A percentile compares a stretch with the other conserved stretches of the same genome.
Conservation (phyloP, 1,140 invertebrate species). For the Riptortus pedestris region DNA sequence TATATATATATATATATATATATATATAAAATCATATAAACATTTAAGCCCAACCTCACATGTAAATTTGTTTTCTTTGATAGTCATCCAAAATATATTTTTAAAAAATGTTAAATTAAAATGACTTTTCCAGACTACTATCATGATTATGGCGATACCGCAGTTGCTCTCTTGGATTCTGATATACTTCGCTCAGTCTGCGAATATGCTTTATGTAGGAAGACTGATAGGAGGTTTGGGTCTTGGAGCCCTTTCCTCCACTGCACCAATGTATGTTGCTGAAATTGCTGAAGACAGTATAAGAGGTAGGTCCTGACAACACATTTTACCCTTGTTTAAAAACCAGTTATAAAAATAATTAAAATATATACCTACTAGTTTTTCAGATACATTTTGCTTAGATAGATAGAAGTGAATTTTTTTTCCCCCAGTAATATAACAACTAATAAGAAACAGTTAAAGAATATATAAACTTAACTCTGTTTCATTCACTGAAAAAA, state of each 20-base stretch:
- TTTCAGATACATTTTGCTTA: neutral
- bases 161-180: slow-evolving; percentile 65
- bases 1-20: too few species aligned
- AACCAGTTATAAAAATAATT: neutral
- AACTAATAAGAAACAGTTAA: neutral
- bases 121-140: too few species aligned
- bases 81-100: too few species aligned
- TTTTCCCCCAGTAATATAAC: neutral
- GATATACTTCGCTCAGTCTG: slow-evolving; percentile 50
- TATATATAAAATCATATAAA: too few species aligned
- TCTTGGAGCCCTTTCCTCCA: slow-evolving; percentile 61
- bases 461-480: neutral
- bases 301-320: slow-evolving; percentile 44
- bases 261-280: slow-evolving; percentile 75
- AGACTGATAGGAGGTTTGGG: slow-evolving; percentile 46
- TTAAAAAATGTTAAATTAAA: too few species aligned
- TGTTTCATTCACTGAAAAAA: neutral
- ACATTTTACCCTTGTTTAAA: neutral
- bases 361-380: neutral
- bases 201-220: slow-evolving; percentile 35
- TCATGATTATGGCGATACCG: slow-evolving; percentile 55
- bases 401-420: neutral
- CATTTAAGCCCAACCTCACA: too few species aligned
- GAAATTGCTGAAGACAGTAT: slow-evolving; percentile 65
- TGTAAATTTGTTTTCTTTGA: too few species aligned